These are phyloP conservation scores for Seriola rivoliana DNA, from an alignment of 2,113 vertebrate genomes.

Conservation along the genomic window DNA sequence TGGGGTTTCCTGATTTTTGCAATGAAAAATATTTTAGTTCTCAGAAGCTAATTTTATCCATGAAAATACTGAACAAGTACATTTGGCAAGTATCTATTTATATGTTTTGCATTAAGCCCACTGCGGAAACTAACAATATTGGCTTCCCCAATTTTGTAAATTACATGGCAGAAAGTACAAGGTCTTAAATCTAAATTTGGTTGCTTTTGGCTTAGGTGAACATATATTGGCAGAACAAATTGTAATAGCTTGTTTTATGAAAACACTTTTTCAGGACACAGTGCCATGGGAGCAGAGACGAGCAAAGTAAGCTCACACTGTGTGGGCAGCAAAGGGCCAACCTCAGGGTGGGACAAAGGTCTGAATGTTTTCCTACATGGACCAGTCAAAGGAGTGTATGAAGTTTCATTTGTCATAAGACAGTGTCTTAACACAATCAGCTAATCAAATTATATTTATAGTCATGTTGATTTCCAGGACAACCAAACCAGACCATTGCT, in stretches of 20 bases:
- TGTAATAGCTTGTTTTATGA: conserved; percentile 77
- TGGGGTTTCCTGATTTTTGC: conserved; percentile 49
- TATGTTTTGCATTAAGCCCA: conserved; percentile 58
- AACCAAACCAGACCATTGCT: not conserved
- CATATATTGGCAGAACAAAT: conserved; percentile 80
- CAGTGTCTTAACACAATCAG: not conserved
- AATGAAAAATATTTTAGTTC: conserved; percentile 54
- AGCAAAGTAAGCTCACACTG: conserved; percentile 41
- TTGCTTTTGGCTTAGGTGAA: conserved; percentile 71
- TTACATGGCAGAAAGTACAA: conserved; percentile 67
- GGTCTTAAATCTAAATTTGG: conserved; percentile 72
- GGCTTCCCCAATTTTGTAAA: conserved; percentile 65
- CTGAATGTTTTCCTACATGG: conserved; percentile 31
- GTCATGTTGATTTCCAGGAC: conserved; percentile 24
- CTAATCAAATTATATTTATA: not conserved
- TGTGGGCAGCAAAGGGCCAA: conserved; percentile 59
- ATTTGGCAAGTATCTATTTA: conserved; percentile 53
- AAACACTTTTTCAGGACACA: conserved; percentile 67
- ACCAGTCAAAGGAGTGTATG: conserved; percentile 19
- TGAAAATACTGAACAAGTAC: conserved; percentile 52
- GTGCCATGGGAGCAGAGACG: conserved; percentile 63
- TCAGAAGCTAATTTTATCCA: conserved; percentile 51
- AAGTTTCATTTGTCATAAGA: not conserved
- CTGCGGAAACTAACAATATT: conserved; percentile 60
- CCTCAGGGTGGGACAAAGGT: conserved; percentile 45